phyloP scores from a whole-genome alignment of 2,113 vertebrate species.

The Lasiurus cinereus region DNA sequence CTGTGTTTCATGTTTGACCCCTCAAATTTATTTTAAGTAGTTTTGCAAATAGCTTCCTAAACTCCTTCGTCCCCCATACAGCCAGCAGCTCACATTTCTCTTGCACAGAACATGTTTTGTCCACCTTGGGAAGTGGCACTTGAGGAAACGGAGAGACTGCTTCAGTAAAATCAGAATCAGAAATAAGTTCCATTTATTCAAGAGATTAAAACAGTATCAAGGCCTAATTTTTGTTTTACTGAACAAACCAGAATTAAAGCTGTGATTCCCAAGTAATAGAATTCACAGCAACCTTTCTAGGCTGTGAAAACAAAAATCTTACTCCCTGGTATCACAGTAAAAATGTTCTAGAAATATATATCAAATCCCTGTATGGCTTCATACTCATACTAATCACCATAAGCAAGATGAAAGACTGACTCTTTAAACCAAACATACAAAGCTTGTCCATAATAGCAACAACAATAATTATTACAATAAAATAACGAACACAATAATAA shows the following conservation, averaged over 20 bases:
- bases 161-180: constrained; percentile 6
- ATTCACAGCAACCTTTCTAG: constrained; percentile 14
- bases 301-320: constrained; percentile 38
- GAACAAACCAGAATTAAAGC: constrained; percentile 46
- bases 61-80: constrained; percentile 33
- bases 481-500: background rate
- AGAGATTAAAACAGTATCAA: constrained; percentile 50
- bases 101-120: constrained; percentile 66
- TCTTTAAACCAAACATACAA: constrained; percentile 49
- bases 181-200: constrained; percentile 61
- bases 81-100: constrained; percentile 73
- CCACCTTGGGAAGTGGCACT: constrained; percentile 64
- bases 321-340: background rate
- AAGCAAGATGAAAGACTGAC: background rate
- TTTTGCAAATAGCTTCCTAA: constrained; percentile 77
- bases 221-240: constrained; percentile 47
- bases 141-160: background rate
- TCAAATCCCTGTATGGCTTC: background rate
- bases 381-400: background rate
- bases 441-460: background rate
- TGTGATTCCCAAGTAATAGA: constrained; percentile 16
- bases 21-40: constrained; percentile 82
- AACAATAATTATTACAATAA: constrained; percentile 17
- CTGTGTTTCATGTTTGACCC: constrained; percentile 56
- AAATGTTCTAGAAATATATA: background rate